These are phyloP conservation scores for Emmelina monodactyla DNA, from an alignment of 2,888 invertebrate species.

Conservation along the genomic window DNA sequence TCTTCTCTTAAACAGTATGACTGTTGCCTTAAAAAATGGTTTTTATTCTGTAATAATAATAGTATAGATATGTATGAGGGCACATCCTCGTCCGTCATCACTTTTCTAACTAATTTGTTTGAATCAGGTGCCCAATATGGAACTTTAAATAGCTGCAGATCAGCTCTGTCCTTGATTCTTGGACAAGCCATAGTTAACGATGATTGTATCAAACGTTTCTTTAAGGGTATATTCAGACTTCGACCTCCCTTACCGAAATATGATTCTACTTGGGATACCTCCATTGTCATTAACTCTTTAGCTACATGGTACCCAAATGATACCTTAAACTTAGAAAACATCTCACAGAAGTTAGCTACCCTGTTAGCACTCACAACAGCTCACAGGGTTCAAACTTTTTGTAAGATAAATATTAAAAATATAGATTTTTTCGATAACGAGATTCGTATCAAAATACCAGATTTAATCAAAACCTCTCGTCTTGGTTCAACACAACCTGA, in stretches of 20 bases:
- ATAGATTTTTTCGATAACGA: constrained; percentile 1
- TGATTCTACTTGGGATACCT: constrained; percentile 20
- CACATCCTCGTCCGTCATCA: background rate
- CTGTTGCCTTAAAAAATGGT: too few species aligned
- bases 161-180: constrained; percentile 2
- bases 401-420: constrained; percentile 14
- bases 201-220: constrained; percentile 9
- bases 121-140: background rate
- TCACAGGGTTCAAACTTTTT: constrained; percentile 15
- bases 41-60: background rate
- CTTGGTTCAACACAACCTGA: background rate
- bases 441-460: constrained; percentile 1
- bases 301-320: background rate
- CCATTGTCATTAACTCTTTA: constrained; percentile 10
- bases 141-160: background rate
- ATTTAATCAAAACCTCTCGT: constrained; percentile 4
- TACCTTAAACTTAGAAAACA: background rate
- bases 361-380: constrained; percentile 16
- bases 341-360: constrained; percentile 16
- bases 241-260: constrained; percentile 11
- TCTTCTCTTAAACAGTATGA: too few species aligned
- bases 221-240: constrained; percentile 10
- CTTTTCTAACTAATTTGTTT: background rate
- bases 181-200: constrained; percentile 6
- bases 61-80: background rate